Conservation (phyloP, 2,888 invertebrate genomes). For the Limnephilus auricula region DNA sequence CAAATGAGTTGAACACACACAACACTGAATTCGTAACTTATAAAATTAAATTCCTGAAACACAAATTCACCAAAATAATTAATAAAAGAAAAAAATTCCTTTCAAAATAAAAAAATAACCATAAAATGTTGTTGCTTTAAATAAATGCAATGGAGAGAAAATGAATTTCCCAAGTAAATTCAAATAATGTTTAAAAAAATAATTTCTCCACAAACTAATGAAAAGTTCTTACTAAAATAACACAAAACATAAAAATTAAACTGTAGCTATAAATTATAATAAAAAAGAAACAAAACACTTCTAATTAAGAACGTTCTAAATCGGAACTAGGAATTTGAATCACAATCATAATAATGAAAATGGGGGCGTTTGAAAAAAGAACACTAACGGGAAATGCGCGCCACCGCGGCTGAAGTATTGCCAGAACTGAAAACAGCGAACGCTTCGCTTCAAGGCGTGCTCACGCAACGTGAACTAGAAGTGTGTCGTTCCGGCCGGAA, state of each 20-base stretch:
- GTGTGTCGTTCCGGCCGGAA: too few species aligned
- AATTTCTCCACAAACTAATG: neutral
- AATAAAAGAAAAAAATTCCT: constrained; percentile 2
- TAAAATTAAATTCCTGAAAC: constrained; percentile 33
- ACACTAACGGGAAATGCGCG: constrained; percentile 47
- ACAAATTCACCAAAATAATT: constrained; percentile 22
- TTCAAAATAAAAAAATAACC: neutral
- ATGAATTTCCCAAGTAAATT: neutral
- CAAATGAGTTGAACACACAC: constrained; percentile 34
- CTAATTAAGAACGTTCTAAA: neutral
- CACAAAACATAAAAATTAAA: neutral
- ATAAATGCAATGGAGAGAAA: neutral
- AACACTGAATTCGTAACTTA: constrained; percentile 43
- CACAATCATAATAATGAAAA: constrained; percentile 8
- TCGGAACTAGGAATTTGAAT: neutral
- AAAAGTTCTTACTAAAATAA: constrained; percentile 3
- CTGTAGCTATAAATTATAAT: neutral
- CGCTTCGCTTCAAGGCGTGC: constrained; percentile 7
- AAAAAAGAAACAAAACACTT: constrained; percentile 2
- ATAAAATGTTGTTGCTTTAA: neutral
- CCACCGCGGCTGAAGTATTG: constrained; percentile 17
- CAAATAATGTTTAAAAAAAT: neutral
- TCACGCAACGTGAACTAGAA: constrained; percentile 46
- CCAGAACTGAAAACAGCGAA: neutral
- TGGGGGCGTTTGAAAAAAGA: constrained; percentile 42